A percentile compares a stretch with the other conserved stretches of the same genome.
Conservation (phyloP, 2,113 vertebrate genomes). For the Dermatemys mawii region DNA sequence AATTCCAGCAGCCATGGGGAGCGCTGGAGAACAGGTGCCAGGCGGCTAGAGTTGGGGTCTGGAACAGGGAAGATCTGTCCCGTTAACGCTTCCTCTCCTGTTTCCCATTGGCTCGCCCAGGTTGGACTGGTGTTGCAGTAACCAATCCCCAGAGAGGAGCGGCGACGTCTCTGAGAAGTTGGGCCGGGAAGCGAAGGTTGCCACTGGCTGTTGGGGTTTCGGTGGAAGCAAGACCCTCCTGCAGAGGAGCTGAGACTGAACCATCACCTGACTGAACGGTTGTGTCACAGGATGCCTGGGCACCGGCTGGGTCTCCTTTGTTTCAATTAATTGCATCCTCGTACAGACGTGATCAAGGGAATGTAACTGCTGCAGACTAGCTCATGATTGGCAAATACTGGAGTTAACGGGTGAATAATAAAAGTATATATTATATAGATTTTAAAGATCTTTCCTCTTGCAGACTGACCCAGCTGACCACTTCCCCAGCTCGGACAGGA, state of each 20-base stretch:
- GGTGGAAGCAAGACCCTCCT: conserved; percentile 28
- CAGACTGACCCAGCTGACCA: conserved; percentile 61
- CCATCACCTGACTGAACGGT: conserved; percentile 26
- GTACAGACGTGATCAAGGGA: conserved; percentile 77
- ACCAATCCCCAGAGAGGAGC: conserved; percentile 70
- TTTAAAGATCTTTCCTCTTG: conserved; percentile 80
- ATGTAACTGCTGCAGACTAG: conserved; percentile 83
- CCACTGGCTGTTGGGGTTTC: conserved; percentile 70
- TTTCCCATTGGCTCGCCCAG: conserved; percentile 70
- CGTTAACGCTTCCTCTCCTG: fast-evolving
- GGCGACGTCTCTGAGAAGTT: conserved; percentile 76
- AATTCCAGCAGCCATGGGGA: fast-evolving
- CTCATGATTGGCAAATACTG: conserved; percentile 81
- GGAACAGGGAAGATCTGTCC: fast-evolving
- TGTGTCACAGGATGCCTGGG: background rate
- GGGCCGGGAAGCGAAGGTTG: conserved; percentile 72
- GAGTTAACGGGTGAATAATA: conserved; percentile 88
- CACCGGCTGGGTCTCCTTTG: conserved; percentile 49
- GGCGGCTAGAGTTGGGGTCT: fast-evolving
- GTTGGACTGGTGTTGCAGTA: conserved; percentile 98
- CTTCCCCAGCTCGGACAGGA: background rate
- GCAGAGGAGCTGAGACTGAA: conserved; percentile 37
- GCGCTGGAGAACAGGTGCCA: fast-evolving
- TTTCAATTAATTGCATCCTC: conserved; percentile 72
- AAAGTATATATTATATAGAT: conserved; percentile 87